phyloP scores from a whole-genome alignment of 2,797 vertebrate genomes.

The Gallinago solitaria region DNA sequence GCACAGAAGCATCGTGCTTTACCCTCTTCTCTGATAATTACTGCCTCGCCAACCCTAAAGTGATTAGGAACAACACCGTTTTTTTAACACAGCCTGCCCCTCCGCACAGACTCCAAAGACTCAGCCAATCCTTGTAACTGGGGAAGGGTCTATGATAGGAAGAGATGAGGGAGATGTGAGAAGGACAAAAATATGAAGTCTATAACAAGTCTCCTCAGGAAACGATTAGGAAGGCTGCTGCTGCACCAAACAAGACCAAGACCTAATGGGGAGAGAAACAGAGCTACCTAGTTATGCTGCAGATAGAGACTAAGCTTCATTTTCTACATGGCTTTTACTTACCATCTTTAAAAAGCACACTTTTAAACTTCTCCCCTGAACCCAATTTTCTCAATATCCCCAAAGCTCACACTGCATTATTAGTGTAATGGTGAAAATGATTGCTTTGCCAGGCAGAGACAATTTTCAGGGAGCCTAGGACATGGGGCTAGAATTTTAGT shows the following conservation, averaged over 20 bases:
- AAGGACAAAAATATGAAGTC: background rate
- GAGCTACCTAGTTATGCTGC: background rate
- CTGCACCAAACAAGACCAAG: background rate
- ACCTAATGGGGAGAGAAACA: background rate
- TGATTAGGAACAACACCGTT: background rate
- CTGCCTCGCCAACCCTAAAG: background rate
- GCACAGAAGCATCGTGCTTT: conserved; percentile 27
- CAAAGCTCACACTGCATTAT: background rate
- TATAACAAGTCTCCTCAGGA: background rate
- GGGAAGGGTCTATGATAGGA: background rate
- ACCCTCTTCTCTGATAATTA: conserved; percentile 16
- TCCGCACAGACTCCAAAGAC: background rate
- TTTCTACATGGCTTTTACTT: background rate
- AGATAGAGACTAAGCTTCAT: background rate
- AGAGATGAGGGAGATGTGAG: background rate
- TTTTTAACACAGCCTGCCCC: background rate
- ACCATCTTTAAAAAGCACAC: background rate
- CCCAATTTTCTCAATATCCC: background rate
- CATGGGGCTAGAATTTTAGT: background rate
- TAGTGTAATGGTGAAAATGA: background rate
- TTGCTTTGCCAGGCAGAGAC: background rate
- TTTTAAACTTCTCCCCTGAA: background rate
- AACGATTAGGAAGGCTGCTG: background rate
- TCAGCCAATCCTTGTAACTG: background rate
- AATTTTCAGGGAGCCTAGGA: background rate